Conservation (phyloP, 1,140 invertebrate genomes). For the Ceratosolen fusciceps region DNA sequence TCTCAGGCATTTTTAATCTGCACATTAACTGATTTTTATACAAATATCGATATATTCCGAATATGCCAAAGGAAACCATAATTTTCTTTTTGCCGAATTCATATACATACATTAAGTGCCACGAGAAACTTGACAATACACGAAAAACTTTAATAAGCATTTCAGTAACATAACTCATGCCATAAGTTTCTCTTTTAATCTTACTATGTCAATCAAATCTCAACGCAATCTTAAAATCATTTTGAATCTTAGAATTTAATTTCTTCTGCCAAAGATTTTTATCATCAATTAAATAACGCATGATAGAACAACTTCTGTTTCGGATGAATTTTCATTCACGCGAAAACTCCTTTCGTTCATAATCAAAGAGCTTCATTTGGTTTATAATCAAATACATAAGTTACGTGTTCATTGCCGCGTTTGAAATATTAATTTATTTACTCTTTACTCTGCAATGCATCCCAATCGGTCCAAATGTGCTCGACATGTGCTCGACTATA, state of each 20-base stretch:
- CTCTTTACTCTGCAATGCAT: neutral
- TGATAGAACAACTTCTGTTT: neutral
- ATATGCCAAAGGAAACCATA: neutral
- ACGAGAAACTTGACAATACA: neutral
- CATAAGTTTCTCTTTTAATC: slow-evolving; percentile 1
- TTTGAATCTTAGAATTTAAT: neutral
- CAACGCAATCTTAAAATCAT: neutral
- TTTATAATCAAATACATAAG: no score
- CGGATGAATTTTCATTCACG: neutral
- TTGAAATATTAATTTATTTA: neutral
- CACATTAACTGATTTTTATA: neutral
- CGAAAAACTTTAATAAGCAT: neutral
- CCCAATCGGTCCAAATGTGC: neutral
- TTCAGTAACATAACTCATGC: neutral
- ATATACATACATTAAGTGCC: neutral
- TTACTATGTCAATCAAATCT: neutral
- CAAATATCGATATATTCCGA: neutral
- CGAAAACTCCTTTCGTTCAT: neutral
- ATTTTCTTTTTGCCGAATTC: slow-evolving; percentile 8
- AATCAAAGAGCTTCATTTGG: no score
- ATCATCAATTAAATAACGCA: neutral
- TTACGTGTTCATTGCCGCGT: no score
- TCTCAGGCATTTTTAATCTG: neutral
- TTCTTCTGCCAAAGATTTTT: neutral
- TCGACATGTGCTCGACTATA: neutral